These are phyloP conservation scores for Patiria pectinifera DNA, from an alignment of 53 echinoderm and acorn worm genomes.

Conservation along the genomic window DNA sequence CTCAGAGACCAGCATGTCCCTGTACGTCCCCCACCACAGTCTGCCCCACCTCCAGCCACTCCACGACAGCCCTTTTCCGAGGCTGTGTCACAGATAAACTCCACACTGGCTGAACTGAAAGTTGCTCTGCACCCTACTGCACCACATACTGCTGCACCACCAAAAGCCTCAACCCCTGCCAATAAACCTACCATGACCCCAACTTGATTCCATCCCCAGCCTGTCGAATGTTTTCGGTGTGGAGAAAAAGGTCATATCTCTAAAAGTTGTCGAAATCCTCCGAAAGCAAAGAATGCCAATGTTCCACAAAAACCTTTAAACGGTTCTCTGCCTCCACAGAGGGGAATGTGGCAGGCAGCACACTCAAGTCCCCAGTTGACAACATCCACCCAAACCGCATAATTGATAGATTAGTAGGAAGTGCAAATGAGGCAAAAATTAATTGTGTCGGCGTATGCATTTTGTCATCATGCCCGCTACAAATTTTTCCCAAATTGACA, in stretches of 20 bases:
- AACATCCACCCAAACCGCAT: not conserved
- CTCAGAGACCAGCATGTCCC: not conserved
- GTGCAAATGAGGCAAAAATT: not conserved
- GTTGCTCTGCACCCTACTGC: not conserved
- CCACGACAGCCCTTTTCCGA: not conserved
- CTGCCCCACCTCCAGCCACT: not conserved
- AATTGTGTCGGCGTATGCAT: no score
- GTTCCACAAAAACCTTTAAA: not conserved
- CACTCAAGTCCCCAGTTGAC: not conserved
- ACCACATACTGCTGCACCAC: not conserved
- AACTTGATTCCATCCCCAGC: not conserved
- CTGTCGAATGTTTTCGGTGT: not conserved
- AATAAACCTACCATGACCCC: not conserved
- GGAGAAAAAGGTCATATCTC: not conserved
- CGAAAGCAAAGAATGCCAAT: not conserved
- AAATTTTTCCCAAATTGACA: no score
- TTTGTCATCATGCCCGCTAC: no score
- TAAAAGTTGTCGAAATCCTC: not conserved
- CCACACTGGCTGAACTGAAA: constrained; percentile 17
- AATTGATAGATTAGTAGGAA: not conserved
- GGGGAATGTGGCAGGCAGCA: constrained; percentile 32
- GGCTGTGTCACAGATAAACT: not conserved
- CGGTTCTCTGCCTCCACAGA: constrained; percentile 5
- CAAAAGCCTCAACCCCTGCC: not conserved
- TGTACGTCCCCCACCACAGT: not conserved